Evolutionary conservation across 2,113 vertebrate species (phyloP).

Genomic region (Eulacestoma nigropectus): DNA sequence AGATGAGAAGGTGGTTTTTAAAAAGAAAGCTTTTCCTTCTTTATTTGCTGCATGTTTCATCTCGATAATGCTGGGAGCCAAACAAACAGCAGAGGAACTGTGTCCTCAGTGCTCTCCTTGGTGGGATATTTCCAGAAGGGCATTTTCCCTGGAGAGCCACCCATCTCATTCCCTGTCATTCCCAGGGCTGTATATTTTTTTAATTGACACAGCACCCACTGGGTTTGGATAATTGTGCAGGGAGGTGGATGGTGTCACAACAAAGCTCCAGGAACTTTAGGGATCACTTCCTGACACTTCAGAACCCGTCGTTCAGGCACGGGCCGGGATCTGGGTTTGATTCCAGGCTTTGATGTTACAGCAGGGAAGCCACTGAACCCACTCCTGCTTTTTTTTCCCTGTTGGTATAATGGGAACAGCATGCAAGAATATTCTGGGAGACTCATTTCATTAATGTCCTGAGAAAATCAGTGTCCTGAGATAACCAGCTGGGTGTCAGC

Average conservation of each 20-base stretch:
- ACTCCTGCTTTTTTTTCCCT: background rate
- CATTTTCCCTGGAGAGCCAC: background rate
- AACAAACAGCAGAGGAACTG: background rate
- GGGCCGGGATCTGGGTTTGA: background rate
- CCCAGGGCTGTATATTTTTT: background rate
- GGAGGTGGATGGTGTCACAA: background rate
- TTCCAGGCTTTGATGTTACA: slow-evolving; percentile 17
- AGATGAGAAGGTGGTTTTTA: background rate
- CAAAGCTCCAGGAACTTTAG: background rate
- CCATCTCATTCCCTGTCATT: background rate
- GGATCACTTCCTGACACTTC: background rate
- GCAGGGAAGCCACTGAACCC: background rate
- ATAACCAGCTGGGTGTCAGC: slow-evolving; percentile 34
- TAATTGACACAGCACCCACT: slow-evolving; percentile 18
- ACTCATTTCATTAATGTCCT: background rate
- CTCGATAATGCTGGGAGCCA: background rate
- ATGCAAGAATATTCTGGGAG: slow-evolving; percentile 28
- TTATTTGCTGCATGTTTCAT: background rate
- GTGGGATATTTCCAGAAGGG: background rate
- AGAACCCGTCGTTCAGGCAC: background rate
- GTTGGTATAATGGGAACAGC: slow-evolving; percentile 29
- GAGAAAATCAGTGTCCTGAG: background rate
- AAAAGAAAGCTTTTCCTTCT: background rate
- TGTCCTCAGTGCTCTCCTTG: background rate
- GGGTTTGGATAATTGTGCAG: background rate